These are phyloP conservation scores for Ictidomys tridecemlineatus DNA, from an alignment of 2,113 vertebrate species.

Conservation along the genomic window DNA sequence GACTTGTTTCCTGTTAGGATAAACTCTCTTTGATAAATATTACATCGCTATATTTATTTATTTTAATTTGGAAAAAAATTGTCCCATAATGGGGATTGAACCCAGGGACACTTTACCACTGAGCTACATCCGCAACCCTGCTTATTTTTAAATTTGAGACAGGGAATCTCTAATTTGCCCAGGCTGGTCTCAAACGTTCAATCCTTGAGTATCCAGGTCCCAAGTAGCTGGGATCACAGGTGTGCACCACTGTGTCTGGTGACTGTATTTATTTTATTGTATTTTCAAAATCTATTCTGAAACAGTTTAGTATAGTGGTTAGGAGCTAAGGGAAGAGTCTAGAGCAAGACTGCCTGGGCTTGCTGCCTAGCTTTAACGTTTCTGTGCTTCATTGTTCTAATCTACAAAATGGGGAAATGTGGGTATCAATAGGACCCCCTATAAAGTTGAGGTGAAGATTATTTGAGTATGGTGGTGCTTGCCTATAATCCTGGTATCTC, in stretches of 20 bases:
- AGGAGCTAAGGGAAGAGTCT: background rate
- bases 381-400: background rate
- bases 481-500: no score
- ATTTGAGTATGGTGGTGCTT: background rate
- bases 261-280: background rate
- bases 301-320: background rate
- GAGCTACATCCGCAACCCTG: background rate
- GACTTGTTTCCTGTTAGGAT: conserved; percentile 5
- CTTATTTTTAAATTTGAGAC: background rate
- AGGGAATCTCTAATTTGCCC: background rate
- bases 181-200: background rate
- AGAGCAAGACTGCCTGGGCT: background rate
- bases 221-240: background rate
- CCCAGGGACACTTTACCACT: background rate
- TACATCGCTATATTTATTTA: background rate
- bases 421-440: background rate
- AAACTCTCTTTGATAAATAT: background rate
- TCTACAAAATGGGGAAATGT: background rate
- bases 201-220: background rate
- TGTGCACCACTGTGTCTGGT: background rate
- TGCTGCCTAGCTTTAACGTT: background rate
- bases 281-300: background rate
- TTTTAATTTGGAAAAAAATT: background rate
- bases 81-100: background rate
- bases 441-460: background rate